Base-by-base conservation (phyloP, 2,797 vertebrate genomes). In the Hapalemur alaotrensis region DNA sequence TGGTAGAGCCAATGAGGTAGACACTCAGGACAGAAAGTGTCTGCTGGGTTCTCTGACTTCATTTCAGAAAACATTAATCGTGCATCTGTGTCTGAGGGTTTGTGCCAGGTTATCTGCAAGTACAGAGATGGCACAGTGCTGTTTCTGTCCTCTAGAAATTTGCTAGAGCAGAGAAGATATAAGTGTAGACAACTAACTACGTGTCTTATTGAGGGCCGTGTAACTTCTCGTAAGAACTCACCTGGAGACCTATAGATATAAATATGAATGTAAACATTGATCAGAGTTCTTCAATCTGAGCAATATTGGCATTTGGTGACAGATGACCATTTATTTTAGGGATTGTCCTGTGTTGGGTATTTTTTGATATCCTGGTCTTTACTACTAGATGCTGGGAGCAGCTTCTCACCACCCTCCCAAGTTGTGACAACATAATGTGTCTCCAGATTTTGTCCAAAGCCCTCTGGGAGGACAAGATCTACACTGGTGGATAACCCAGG, bases 401-500 rank as follows among this genome's bases (percentile, higher is more conserved):
- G 4, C 32, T 63, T 63, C 61, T 52, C 4, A 32, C 30, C 22
- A 57, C 7, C 14, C 35, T 0, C 6, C 8, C 6, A 67, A 30
- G 18, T n/a, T 59, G 5, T 25, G 32, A 41, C 35, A 28, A 72
- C 3, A 22, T 18, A 30, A 54, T 32, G 28, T n/a, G 30, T 35
- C 20, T 69, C 43, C n/a, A 32, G 35, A 20, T 30, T 5, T 22
- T 30, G 14, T 4, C 57, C n/a, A 38, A 1, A 48, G 48, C 65
- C 50, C 2, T 6, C 13, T 0, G 3, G 6, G 22, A 65, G 0
- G 7, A 15, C 9, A 32, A 10, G 17, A 20, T 35, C 18, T 6
- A 15, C 1, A 7, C 2, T 28, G 41, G 17, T 7, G 25, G 22
- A 10, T 20, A 13, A 20, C 23, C 10, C 3, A 0, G 23, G 35